phyloP scores from a whole-genome alignment of 2,113 vertebrate genomes.

The Microtus pennsylvanicus region DNA sequence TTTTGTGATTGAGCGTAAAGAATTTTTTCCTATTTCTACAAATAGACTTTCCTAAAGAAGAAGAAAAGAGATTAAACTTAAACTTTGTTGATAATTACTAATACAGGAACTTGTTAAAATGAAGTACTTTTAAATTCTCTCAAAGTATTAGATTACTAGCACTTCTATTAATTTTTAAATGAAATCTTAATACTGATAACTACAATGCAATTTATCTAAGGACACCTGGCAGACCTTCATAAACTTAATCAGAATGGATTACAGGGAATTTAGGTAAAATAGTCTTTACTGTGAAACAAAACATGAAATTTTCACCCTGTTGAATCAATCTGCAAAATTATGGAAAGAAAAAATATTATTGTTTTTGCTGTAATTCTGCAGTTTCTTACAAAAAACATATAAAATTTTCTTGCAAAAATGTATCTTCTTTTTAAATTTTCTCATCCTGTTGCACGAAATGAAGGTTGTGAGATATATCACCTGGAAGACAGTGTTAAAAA shows the following conservation, averaged over 20 bases:
- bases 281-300: conserved; percentile 41
- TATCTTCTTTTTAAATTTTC: neutral
- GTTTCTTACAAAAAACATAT: neutral
- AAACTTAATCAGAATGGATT: neutral
- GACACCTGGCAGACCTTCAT: neutral
- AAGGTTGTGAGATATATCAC: neutral
- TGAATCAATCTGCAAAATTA: conserved; percentile 34
- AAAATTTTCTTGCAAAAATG: neutral
- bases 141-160: conserved; percentile 1
- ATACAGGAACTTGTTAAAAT: neutral
- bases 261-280: neutral
- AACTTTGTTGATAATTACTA: conserved; percentile 7
- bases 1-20: neutral
- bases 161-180: conserved; percentile 31
- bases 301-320: conserved; percentile 5
- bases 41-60: neutral
- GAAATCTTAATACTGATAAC: neutral
- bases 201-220: neutral
- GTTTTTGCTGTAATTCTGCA: neutral
- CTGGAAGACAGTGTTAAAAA: neutral
- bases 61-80: neutral
- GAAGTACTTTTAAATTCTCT: neutral
- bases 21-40: neutral
- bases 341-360: neutral
- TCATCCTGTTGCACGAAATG: neutral